phyloP scores from a whole-genome alignment of 2,888 invertebrate genomes.

The Ganaspis brasiliensis region DNA sequence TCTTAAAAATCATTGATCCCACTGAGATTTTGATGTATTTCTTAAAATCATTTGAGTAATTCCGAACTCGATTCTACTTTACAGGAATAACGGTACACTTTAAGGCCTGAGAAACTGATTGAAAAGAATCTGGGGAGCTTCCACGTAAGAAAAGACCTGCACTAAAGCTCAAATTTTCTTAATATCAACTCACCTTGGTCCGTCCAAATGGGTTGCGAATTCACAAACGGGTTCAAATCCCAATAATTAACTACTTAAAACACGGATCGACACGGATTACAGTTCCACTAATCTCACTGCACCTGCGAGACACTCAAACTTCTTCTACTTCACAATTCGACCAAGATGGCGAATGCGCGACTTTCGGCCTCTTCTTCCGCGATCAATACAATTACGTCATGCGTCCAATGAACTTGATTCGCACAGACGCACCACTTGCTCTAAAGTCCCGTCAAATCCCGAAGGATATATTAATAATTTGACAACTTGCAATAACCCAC shows the following conservation, averaged over 20 bases:
- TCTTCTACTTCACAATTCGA: slow-evolving; percentile 79
- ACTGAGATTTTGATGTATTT: not conserved
- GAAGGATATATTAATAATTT: slow-evolving; percentile 22
- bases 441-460: slow-evolving; percentile 23
- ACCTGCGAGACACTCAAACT: slow-evolving; percentile 75
- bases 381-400: slow-evolving; percentile 82
- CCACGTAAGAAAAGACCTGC: slow-evolving; percentile 79
- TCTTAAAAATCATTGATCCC: not conserved
- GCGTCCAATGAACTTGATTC: slow-evolving; percentile 67
- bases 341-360: slow-evolving; percentile 82
- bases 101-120: slow-evolving; percentile 49
- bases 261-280: slow-evolving; percentile 79
- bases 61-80: not conserved
- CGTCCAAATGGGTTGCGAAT: slow-evolving; percentile 88
- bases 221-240: slow-evolving; percentile 83
- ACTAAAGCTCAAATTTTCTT: slow-evolving; percentile 42
- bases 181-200: slow-evolving; percentile 86
- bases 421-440: slow-evolving; percentile 46
- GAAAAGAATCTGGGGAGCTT: slow-evolving; percentile 55
- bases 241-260: slow-evolving; percentile 76
- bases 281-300: slow-evolving; percentile 71
- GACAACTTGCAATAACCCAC: slow-evolving; percentile 21
- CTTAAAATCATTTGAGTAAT: not conserved
- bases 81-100: slow-evolving; percentile 41
- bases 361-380: slow-evolving; percentile 78